phyloP scores from a whole-genome alignment of 2,888 invertebrate species.

The Trissolcus japonicus region DNA sequence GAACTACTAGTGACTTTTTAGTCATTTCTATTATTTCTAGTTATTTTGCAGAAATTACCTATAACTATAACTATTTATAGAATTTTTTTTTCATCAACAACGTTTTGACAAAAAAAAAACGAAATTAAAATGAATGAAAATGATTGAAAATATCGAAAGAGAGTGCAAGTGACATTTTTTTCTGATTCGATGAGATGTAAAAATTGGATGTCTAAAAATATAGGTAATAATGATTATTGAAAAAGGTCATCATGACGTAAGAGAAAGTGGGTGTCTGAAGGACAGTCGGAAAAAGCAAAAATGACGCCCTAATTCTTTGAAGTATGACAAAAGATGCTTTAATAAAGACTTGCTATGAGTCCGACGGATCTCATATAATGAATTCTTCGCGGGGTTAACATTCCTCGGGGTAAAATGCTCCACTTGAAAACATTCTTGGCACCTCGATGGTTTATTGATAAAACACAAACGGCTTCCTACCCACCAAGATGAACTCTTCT shows the following conservation, averaged over 20 bases:
- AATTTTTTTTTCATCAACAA: no score
- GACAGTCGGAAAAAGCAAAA: conserved; percentile 47
- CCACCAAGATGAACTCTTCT: conserved; percentile 24
- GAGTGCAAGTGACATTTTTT: no score
- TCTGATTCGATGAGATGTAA: background rate
- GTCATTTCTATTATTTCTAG: no score
- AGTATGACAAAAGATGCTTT: conserved; percentile 53
- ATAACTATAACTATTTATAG: no score
- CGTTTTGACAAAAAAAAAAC: no score
- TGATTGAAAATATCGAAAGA: no score
- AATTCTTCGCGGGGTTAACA: conserved; percentile 69
- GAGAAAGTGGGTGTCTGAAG: conserved; percentile 29
- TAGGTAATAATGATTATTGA: background rate
- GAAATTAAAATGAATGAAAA: no score
- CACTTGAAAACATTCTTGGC: conserved; percentile 60
- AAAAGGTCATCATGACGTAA: conserved; percentile 24
- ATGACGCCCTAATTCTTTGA: conserved; percentile 59
- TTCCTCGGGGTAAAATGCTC: conserved; percentile 62
- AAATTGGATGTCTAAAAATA: no score
- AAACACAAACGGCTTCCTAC: conserved; percentile 49
- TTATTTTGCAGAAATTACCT: no score
- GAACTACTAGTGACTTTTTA: no score
- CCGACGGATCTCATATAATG: conserved; percentile 68
- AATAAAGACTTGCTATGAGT: conserved; percentile 59
- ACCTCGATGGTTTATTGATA: conserved; percentile 62